Evolutionary conservation across 1,140 invertebrate genomes (phyloP).

Genomic region (Semibalanus balanoides): DNA sequence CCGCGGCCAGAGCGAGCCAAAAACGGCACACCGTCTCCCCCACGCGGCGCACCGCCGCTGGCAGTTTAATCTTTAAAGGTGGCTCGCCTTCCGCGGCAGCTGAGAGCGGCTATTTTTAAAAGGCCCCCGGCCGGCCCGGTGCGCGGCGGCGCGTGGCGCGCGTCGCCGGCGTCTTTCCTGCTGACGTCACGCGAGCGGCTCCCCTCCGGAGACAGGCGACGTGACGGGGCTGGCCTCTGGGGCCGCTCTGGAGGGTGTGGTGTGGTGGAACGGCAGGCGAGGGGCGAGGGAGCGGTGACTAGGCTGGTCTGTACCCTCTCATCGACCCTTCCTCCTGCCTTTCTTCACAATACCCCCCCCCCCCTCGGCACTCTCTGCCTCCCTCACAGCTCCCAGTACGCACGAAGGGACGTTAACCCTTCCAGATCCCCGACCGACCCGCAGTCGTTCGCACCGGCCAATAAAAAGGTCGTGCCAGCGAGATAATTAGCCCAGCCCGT

Average conservation of each 20-base stretch:
- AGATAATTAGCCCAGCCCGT: background rate
- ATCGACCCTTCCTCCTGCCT: too few relatives aligned
- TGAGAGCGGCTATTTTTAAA: background rate
- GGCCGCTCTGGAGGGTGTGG: too few relatives aligned
- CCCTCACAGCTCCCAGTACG: too few relatives aligned
- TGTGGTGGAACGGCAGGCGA: background rate
- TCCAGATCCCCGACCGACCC: too few relatives aligned
- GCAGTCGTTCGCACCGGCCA: too few relatives aligned
- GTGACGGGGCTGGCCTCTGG: background rate
- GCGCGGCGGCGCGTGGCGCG: background rate
- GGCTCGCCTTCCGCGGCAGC: background rate
- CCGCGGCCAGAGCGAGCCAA: background rate
- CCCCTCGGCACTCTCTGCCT: too few relatives aligned
- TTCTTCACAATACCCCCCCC: too few relatives aligned
- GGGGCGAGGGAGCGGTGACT: background rate
- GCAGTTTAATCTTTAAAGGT: background rate
- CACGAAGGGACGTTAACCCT: too few relatives aligned
- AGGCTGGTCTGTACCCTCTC: too few relatives aligned
- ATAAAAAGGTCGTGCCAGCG: background rate
- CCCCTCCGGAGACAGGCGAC: background rate
- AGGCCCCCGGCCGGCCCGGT: background rate
- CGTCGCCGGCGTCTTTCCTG: background rate
- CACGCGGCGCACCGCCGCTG: background rate
- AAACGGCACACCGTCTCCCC: background rate
- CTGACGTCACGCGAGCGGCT: background rate